Evolutionary conservation across 1,140 invertebrate species (phyloP), one percentile per base, ranked within the genome.

Genomic region (Pogonognathellus flavescens): DNA sequence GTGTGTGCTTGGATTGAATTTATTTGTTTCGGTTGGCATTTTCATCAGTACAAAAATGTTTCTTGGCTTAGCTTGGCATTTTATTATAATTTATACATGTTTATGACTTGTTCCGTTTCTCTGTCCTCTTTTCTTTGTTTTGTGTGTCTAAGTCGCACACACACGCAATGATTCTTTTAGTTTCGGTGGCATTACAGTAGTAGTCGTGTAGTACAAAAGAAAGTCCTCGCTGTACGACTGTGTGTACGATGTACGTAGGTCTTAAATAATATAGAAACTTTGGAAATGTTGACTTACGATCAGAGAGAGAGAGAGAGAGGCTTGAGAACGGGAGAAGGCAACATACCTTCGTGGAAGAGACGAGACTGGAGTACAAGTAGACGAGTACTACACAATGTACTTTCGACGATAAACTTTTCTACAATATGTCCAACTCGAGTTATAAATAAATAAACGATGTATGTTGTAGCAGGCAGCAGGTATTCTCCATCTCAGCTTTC

Each of bases 11-110:
- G 49, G 31, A 76, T 76, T 76, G 70, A 31, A 76, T 76, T 76
- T 76, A 76, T 76, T n/a, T 76, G 41, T 76, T 50, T 76, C 31
- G 1, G 70, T 76, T 76, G 70, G 70, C 25, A 50, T 76, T 76
- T 76, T 76, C 70, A 76, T 76, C 70, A 76, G 70, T 76, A 76
- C 70, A 76, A 76, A 76, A 76, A 76, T 76, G 70, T 76, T 76
- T 76, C 70, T 76, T 76, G 70, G 70, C 70, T 49, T 76, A 49
- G 70, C 70, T 76, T 76, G 70, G 70, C 70, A 76, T 76, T 76
- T 76, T 76, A 76, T 76, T 76, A 76, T 76, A 76, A 76, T 76
- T 76, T 76, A 76, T 76, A 76, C 70, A 76, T 76, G 25, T 76
- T 76, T 76, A 76, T 76, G 70, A 76, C 70, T 76, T 76, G 31